phyloP scores from a whole-genome alignment of 2,888 invertebrate species.

The Mythimna lalbum region DNA sequence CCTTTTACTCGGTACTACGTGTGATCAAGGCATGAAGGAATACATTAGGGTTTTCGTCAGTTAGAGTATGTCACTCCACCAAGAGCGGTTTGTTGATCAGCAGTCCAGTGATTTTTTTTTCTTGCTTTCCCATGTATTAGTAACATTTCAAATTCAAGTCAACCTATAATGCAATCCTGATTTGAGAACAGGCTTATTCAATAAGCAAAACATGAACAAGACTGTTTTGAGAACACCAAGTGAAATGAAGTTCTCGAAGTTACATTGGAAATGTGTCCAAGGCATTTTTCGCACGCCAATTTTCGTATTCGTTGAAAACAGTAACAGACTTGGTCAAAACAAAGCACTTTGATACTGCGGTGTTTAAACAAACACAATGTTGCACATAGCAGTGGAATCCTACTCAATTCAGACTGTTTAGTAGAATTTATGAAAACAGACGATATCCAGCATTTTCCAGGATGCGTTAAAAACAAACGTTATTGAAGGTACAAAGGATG shows the following conservation, averaged over 20 bases:
- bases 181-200: not conserved
- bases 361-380: conserved; percentile 41
- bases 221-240: conserved; percentile 19
- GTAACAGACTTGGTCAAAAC: conserved; percentile 47
- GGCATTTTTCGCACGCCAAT: conserved; percentile 36
- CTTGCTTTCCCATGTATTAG: not conserved
- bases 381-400: conserved; percentile 30
- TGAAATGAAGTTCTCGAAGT: not conserved
- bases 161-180: not conserved
- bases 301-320: conserved; percentile 31
- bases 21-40: too few species aligned
- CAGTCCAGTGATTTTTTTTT: not conserved
- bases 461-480: not conserved
- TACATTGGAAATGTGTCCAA: conserved; percentile 16
- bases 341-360: conserved; percentile 55
- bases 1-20: too few species aligned
- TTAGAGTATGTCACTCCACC: too few species aligned
- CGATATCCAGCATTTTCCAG: not conserved
- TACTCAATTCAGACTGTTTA: conserved; percentile 17
- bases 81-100: not conserved
- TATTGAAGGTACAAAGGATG: not conserved
- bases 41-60: too few species aligned
- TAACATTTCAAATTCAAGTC: conserved; percentile 7
- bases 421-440: not conserved
- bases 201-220: conserved; percentile 10